A percentile compares a stretch with the other conserved stretches of the same genome.
phyloP scores from a whole-genome alignment of 2,113 vertebrate species.

The Peucedramus taeniatus region DNA sequence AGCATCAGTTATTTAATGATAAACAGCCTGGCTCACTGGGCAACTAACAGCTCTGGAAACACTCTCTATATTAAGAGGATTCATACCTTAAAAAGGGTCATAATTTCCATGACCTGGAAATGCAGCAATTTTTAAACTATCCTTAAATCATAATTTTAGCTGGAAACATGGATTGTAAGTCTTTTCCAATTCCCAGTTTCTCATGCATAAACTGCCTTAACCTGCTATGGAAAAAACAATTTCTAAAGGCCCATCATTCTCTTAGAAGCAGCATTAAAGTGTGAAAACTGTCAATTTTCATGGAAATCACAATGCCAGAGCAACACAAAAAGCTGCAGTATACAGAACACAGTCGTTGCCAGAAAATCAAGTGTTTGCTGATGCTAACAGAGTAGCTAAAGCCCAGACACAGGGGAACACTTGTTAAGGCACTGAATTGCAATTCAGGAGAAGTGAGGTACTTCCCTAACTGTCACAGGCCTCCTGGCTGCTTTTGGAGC shows the following conservation, averaged over 20 bases:
- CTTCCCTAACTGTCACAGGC: background rate
- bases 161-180: background rate
- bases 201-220: background rate
- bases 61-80: background rate
- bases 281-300: constrained; percentile 39
- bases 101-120: background rate
- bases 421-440: constrained; percentile 12
- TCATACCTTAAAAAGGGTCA: background rate
- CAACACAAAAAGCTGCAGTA: constrained; percentile 29
- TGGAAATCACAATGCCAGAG: background rate
- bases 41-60: background rate
- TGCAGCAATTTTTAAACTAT: background rate
- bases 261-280: background rate
- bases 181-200: background rate
- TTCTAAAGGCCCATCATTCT: background rate
- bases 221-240: background rate
- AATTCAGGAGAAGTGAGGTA: background rate
- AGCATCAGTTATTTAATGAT: background rate
- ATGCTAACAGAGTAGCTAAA: constrained; percentile 15
- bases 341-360: background rate
- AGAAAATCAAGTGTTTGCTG: constrained; percentile 39
- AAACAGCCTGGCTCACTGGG: background rate
- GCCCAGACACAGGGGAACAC: background rate
- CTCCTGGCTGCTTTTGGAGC: background rate
- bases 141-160: background rate